phyloP scores from a whole-genome alignment of 2,888 invertebrate species.

The Chamaedrilus cognettii region DNA sequence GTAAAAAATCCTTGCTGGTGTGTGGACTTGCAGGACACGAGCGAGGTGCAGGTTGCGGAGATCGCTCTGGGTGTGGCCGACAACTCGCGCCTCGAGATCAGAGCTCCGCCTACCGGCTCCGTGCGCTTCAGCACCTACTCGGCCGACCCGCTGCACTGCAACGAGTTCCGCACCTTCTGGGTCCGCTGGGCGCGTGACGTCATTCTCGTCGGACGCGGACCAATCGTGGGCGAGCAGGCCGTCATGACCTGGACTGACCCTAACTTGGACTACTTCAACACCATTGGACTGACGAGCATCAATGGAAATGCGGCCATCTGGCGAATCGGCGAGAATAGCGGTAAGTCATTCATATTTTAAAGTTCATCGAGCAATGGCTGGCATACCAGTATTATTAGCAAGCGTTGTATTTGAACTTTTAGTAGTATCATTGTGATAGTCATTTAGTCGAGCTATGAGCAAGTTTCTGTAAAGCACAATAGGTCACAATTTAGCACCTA shows the following conservation, averaged over 20 bases:
- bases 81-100: constrained; percentile 9
- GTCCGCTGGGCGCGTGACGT: constrained; percentile 39
- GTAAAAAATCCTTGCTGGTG: too few species aligned
- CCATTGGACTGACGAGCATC: constrained; percentile 12
- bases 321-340: constrained; percentile 21
- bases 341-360: too few species aligned
- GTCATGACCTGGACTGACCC: constrained; percentile 31
- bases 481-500: too few species aligned
- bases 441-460: too few species aligned
- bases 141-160: constrained; percentile 36
- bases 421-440: too few species aligned
- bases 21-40: constrained; percentile 6
- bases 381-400: too few species aligned
- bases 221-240: constrained; percentile 36
- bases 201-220: constrained; percentile 38
- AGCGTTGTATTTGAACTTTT: too few species aligned
- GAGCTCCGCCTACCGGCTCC: constrained; percentile 2
- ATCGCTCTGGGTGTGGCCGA: constrained; percentile 18
- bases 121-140: background rate
- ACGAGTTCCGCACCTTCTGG: constrained; percentile 40
- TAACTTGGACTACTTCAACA: constrained; percentile 1
- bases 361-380: too few species aligned
- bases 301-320: constrained; percentile 15
- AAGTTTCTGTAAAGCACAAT: too few species aligned
- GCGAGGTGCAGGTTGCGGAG: constrained; percentile 6